Evolutionary conservation across 2,113 vertebrate genomes (phyloP).

Genomic region (Fregata magnificens): DNA sequence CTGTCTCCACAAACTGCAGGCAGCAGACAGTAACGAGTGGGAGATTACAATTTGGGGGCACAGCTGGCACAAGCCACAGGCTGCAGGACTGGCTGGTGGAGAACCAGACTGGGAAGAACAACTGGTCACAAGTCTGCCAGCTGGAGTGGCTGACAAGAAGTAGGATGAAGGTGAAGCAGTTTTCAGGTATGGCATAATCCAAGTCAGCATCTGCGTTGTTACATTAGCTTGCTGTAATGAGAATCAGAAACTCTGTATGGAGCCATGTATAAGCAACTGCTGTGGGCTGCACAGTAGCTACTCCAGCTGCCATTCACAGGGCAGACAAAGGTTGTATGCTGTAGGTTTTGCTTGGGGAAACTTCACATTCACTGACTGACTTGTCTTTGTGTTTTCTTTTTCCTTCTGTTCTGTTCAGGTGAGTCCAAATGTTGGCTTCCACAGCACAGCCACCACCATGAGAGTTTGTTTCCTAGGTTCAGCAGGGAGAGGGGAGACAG

Average conservation of each 20-base stretch:
- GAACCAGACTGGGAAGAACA: neutral
- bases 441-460: neutral
- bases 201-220: too few relatives aligned
- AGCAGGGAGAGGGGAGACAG: accelerated
- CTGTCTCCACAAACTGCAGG: neutral
- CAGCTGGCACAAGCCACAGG: neutral
- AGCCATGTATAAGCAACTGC: neutral
- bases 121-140: neutral
- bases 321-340: neutral
- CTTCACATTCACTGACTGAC: neutral
- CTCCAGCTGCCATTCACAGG: neutral
- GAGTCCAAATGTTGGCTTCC: neutral
- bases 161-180: neutral
- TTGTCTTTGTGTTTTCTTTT: neutral
- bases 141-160: neutral
- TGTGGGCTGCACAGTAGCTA: neutral
- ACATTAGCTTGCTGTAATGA: neutral
- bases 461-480: neutral
- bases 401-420: neutral
- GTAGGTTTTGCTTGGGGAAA: neutral
- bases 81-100: neutral
- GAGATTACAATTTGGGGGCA: neutral
- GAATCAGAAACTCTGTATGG: too few relatives aligned
- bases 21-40: accelerated
- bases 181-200: neutral